Percentiles rank a stretch among this genome's conserved stretches.
Evolutionary conservation across 2,113 vertebrate genomes (phyloP).

Genomic region (Talpa occidentalis): DNA sequence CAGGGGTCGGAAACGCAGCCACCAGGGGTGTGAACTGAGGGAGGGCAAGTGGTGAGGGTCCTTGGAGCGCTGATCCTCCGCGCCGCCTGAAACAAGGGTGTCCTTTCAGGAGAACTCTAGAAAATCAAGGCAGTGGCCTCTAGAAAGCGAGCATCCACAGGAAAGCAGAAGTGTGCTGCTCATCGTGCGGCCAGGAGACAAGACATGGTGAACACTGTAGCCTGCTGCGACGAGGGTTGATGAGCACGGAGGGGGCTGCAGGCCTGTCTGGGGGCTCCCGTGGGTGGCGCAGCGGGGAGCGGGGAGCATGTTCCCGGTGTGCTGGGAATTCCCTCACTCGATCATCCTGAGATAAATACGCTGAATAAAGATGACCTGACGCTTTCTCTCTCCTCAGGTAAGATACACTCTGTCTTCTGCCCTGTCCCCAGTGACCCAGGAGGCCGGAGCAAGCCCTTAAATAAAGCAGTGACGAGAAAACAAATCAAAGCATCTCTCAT

Average conservation of each 20-base stretch:
- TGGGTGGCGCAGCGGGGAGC: no score
- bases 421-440: neutral
- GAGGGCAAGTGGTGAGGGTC: neutral
- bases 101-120: neutral
- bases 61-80: neutral
- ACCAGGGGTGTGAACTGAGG: neutral
- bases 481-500: neutral
- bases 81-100: neutral
- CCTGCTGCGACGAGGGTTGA: no score
- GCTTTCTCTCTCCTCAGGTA: neutral
- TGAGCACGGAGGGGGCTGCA: no score
- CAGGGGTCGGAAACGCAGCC: no score
- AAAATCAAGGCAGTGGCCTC: neutral
- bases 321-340: neutral
- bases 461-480: neutral
- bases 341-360: neutral
- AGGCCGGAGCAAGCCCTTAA: neutral
- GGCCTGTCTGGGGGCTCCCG: no score
- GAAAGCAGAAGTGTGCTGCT: no score
- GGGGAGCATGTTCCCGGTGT: neutral
- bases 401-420: neutral
- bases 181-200: no score
- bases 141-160: no score
- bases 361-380: neutral
- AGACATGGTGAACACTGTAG: no score